Evolutionary conservation across 1,140 invertebrate genomes (phyloP).

Genomic region (Pentalonia nigronervosa): DNA sequence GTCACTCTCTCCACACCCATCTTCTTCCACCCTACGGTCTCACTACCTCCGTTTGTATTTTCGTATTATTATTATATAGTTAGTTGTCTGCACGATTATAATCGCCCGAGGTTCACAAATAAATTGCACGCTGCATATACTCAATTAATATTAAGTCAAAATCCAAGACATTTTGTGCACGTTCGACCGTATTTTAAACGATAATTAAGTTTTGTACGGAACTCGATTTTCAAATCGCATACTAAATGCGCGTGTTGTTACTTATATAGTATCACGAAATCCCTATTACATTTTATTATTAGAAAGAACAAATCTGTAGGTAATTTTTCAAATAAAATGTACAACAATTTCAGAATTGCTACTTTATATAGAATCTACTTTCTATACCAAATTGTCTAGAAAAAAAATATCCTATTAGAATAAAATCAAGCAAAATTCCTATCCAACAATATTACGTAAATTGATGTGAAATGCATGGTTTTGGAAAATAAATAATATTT

Average conservation of each 20-base stretch:
- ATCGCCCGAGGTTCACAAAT: background rate
- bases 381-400: background rate
- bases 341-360: background rate
- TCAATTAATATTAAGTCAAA: constrained; percentile 1
- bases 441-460: background rate
- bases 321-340: constrained; percentile 4
- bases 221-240: background rate
- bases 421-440: background rate
- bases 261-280: background rate
- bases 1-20: background rate
- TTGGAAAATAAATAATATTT: background rate
- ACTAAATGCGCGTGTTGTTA: background rate
- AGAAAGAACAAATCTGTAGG: background rate
- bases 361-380: background rate
- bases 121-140: background rate
- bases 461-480: background rate
- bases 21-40: background rate
- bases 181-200: constrained; percentile 14
- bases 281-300: background rate
- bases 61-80: background rate
- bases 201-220: background rate
- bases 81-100: background rate
- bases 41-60: background rate
- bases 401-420: background rate
- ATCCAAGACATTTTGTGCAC: background rate